Evolutionary conservation across 2,113 vertebrate species (phyloP), one percentile per base, ranked within the genome.

Genomic region (Oncorhynchus mykiss): DNA sequence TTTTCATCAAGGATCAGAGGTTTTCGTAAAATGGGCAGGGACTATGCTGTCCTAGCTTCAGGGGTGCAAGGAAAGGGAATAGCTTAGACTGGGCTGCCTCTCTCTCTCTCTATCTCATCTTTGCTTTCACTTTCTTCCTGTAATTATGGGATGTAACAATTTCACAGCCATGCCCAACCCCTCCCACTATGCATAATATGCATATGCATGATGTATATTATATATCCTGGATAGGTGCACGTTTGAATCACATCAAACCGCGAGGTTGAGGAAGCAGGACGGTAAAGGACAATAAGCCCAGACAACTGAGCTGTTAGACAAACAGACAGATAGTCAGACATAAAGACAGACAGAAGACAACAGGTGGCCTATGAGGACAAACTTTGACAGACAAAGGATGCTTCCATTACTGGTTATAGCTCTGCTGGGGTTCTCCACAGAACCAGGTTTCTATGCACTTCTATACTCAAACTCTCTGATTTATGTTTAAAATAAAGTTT

Each of bases 391-490:
- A 69, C 57, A 48, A 39, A 90, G 18, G 78, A 91, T 86, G 82
- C n/a, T 85, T 79, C 75, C 24, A 31, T 71, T 45, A 68, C 66
- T 85, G 74, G 5, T 84, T 77, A 8, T 88, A 69, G 16, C 78
- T 13, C 77, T 87, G 69, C 77, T 90, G 65, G 79, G 78, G 7
- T 66, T 85, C 48, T 54, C 75, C 2, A 85, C 83, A 81, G 84
- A 76, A 25, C 74, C 83, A 91, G 91, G 90, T 92, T 39, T 81
- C 0, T 74, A 9, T 25, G 39, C 48, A 51, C 31, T 70, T 45
- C 48, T 13, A 65, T 65, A 24, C 39, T 13, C 12, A 45, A 45
- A 45, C 39, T 12, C 9, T 11, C 39, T 18, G 25, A 54, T n/a
- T n/a, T n/a, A n/a, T n/a, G n/a, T n/a, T n/a, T n/a, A n/a, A n/a